Base-by-base conservation (phyloP, 1,140 invertebrate genomes). In the Leptoteleia sp. region DNA sequence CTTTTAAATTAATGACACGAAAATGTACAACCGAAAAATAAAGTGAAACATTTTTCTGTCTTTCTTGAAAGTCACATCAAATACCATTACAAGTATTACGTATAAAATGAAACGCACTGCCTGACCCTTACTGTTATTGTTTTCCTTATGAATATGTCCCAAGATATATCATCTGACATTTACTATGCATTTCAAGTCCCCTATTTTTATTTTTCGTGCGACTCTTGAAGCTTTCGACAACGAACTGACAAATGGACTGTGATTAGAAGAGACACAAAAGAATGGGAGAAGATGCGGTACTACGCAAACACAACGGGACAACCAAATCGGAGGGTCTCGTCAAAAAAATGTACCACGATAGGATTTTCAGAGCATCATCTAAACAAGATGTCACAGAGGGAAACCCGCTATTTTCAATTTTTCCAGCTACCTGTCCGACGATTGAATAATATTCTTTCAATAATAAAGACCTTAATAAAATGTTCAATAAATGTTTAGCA, bases 321-420 rank as follows among this genome's bases (percentile, higher is more conserved):
- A 81, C 68, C 13, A 68, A 79, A 79, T 38, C 35, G 33, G 57
- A 61, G 68, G 64, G 65, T 70, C 61, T 67, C 55, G 45, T 73
- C 61, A 62, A 77, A 62, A 68, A 67, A 75, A 68, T 50, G 52
- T 55, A 57, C 52, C 67, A 29, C 55, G 64, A 73, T 42, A 78
- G 76, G 81, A 82, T 81, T 87, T 85, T 77, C 11, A 59, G 72
- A 38, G 27, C 38, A 55, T 68, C 47, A 42, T 13, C 48, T 57
- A 38, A 77, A 71, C 15, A 77, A 71, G 59, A 71, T 6, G 37
- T 76, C 64, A 76, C 5, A 16, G 11, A 25, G 27, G 1, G 8
- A 40, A 47, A 29, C 17, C 3, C 0, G 16, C 15, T n/a, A 61
- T 54, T 73, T 35, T 40, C 15, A 9, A 19, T 6, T 38, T 27